Evolutionary conservation across 2,113 vertebrate species (phyloP), one percentile per base, ranked within the genome.

Genomic region (Rhynchopsitta pachyrhyncha): DNA sequence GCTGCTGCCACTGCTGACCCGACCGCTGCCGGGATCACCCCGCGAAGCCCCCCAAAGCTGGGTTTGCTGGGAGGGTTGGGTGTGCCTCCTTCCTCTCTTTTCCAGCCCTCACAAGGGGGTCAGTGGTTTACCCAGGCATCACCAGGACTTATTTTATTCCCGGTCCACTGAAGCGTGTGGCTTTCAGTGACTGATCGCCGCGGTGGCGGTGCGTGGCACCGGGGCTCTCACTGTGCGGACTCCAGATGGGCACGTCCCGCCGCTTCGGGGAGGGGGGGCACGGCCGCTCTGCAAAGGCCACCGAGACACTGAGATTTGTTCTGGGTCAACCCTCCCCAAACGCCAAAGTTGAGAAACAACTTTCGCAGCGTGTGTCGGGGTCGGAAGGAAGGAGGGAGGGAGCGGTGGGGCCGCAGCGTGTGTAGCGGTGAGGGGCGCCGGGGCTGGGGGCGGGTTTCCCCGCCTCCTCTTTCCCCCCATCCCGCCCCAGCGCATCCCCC

Each of bases 241-340:
- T 91, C 93, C 95, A 96, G 95, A 95, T 94, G 96, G 96, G 89
- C 92, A 95, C 88, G 82, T 94, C 94, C 92, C 85, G 92, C 94
- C 81, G 95, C 90, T 82, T 70, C 73, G 52, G 91, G 75, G 66
- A 63, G 69, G 86, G 93, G 90, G 93, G 84, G 82, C 70, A 73
- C 57, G 37, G 82, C 5, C 42, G 80, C 95, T 93, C 82, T 42
- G 76, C 76, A 86, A 85, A 90, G 83, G 77, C 88, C 93, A 85
- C 85, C 82, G 82, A 93, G 92, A 95, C 96, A 93, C 95, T 24
- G 86, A 73, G 80, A 86, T 96, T 96, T 90, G 91, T 91, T 93
- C 84, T 86, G 94, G 91, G 73, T 92, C 94, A 79, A 70, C 63
- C 94, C 85, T 88, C 53, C 69, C 78, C 94, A 49, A 93, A 84